Conservation (phyloP, 1,140 invertebrate genomes). For the Ceratina australensis region DNA sequence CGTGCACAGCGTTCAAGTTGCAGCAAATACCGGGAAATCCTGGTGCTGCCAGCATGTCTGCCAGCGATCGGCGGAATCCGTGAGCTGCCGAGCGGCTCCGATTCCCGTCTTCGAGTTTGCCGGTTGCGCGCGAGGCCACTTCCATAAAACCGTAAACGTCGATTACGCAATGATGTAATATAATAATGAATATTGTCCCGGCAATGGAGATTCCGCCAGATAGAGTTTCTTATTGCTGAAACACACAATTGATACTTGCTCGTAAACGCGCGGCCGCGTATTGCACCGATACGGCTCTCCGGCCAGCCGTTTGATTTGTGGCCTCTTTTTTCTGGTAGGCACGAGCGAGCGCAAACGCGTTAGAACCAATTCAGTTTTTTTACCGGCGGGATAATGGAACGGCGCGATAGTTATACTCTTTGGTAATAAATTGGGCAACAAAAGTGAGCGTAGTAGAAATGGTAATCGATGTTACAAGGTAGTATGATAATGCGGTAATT, state of each 20-base stretch:
- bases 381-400: slow-evolving; percentile 5
- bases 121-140: slow-evolving; percentile 30
- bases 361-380: neutral
- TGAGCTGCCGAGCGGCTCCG: slow-evolving; percentile 41
- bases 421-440: slow-evolving; percentile 12
- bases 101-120: slow-evolving; percentile 28
- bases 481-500: slow-evolving; percentile 17
- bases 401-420: neutral
- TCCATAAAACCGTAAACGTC: slow-evolving; percentile 56
- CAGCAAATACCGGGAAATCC: slow-evolving; percentile 45
- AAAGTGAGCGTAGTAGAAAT: slow-evolving; percentile 1
- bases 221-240: slow-evolving; percentile 44
- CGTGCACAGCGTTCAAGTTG: slow-evolving; percentile 20
- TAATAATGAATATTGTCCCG: slow-evolving; percentile 58
- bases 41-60: slow-evolving; percentile 64
- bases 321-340: neutral
- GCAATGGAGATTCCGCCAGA: slow-evolving; percentile 48
- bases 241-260: slow-evolving; percentile 41
- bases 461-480: neutral
- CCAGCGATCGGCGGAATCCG: slow-evolving; percentile 42
- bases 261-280: slow-evolving; percentile 1
- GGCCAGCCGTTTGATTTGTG: slow-evolving; percentile 12
- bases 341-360: neutral
- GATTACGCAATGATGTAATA: slow-evolving; percentile 61
- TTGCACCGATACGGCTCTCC: neutral